phyloP scores from a whole-genome alignment of 1,140 invertebrate species.

The Brachionus plicatilis region DNA sequence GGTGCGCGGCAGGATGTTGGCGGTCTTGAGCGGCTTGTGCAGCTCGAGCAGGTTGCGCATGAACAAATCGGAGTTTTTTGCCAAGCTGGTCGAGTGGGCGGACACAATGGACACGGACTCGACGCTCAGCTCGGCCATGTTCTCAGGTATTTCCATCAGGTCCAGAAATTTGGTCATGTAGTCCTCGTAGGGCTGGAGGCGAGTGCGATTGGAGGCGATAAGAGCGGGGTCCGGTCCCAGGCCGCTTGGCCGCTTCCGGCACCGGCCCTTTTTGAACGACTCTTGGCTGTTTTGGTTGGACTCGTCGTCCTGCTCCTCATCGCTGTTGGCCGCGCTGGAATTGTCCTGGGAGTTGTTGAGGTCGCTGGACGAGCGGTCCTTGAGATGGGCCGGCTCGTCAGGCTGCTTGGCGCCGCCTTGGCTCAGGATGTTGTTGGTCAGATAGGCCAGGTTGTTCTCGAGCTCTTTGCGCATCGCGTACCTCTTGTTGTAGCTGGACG shows the following conservation, averaged over 20 bases:
- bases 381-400: background rate
- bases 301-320: background rate
- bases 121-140: background rate
- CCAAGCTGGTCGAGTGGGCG: background rate
- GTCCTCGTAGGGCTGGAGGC: background rate
- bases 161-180: constrained; percentile 28
- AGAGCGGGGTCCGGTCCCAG: background rate
- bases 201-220: background rate
- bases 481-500: background rate
- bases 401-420: background rate
- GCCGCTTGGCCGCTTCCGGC: background rate
- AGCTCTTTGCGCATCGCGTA: background rate
- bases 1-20: background rate
- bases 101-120: background rate
- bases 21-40: background rate
- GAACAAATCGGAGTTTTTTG: background rate
- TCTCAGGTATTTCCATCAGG: background rate
- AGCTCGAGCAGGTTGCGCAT: constrained; percentile 11
- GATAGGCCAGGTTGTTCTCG: background rate
- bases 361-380: background rate
- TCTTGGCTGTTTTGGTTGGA: constrained; percentile 5
- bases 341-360: background rate
- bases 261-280: background rate
- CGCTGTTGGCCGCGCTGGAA: background rate
- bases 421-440: background rate